Base-by-base conservation (phyloP, 2,113 vertebrate species). In the Bubo blakistoni region DNA sequence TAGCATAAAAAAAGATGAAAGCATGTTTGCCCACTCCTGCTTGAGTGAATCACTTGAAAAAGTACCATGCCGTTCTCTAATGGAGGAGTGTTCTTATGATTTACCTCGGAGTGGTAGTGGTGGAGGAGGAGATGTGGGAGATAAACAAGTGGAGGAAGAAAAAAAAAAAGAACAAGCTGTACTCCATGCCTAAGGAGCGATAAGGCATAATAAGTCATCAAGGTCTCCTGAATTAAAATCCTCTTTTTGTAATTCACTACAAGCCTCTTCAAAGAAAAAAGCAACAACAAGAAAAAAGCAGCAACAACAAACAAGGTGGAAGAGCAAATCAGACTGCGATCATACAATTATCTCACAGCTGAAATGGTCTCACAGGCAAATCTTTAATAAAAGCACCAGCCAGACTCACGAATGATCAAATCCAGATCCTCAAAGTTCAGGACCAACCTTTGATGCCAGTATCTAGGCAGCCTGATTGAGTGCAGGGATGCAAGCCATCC, bases 31-130 rank as follows among this genome's bases (percentile, higher is more conserved):
- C 91, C 84, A 95, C 89, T 95, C 77, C 67, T 85, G 81, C 59
- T 85, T 30, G 59, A 97, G 95, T 92, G 96, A 96, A 94, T 93
- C 95, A 96, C 95, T 97, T 92, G 95, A 96, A 95, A 91, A 92
- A 81, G 86, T 95, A 92, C 86, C 95, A 96, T 94, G 95, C 94
- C 71, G 89, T 78, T 97, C 83, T 70, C 58, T 96, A 94, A 94
- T 95, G 95, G 88, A 95, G 70, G 95, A 96, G 95, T 63, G 79
- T 90, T 90, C 94, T 90, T 90, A 66, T 94, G 92, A 96, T 96
- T 83, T 95, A 94, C 81, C 78, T 96, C n/a, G 4, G 91, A 96
- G 95, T 93, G 90, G 79, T 85, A 73, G 86, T 79, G 76, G 94
- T 90, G 86, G 94, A 76, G 97, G 91, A 94, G 86, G 90, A 96